Base-by-base conservation (phyloP, 2,888 invertebrate genomes). In the Pasiphila rectangulata region DNA sequence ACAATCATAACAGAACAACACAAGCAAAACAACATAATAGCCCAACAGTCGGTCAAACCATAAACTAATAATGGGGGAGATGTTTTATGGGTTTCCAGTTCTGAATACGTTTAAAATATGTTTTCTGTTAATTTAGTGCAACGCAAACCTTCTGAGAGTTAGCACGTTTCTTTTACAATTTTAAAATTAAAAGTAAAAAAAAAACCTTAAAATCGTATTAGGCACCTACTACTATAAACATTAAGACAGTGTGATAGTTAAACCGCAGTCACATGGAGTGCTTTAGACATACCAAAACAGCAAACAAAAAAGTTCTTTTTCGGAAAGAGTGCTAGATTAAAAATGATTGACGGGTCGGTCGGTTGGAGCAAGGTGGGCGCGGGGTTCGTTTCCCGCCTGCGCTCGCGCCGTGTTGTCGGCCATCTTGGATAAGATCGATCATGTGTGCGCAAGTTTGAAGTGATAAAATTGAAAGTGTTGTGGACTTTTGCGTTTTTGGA, bases 11-110 rank as follows among this genome's bases (percentile, higher is more conserved):
- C 82, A 87, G 85, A 83, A 72, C 61, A 71, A 76, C 75, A 77
- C 83, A 84, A 74, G 81, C 77, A 83, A 81, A 80, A 74, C 76
- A 72, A 69, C 73, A 87, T 86, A 87, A 88, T 85, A 80, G 85
- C 76, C 71, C 73, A 82, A 84, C 82, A 84, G 83, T 83, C 82
- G 77, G 32, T 32, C 81, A 77, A 75, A 65, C 79, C 79, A 84
- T 86, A 86, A 85, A 87, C 86, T 86, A 88, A 89, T 89, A 88
- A 87, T 86, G 83, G 87, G 88, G 87, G 87, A 88, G 84, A 68
- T 87, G 83, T 83, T 88, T 89, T 87, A 87, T 87, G 85, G 75
- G 69, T 75, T 79, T 77, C 79, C 71, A 81, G 80, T 83, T 87
- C 80, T 85, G 84, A 85, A 87, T 86, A 80, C 79, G 76, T 67